Base-by-base conservation (phyloP, 2,113 vertebrate species). In the Siphamia tubifer region DNA sequence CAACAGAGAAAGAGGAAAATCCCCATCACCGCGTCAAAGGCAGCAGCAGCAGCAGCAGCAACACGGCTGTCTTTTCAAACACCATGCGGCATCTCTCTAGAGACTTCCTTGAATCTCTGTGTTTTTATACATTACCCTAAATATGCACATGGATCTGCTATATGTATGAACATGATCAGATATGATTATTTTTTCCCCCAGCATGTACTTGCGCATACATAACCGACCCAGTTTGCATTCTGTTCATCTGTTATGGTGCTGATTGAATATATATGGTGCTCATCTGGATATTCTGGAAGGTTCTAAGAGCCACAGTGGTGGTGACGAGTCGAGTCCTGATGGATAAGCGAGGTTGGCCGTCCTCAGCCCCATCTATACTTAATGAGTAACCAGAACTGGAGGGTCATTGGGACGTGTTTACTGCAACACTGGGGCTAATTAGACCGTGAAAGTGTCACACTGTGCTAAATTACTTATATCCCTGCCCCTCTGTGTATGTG, bases 401-500 rank as follows among this genome's bases (percentile, higher is more conserved):
- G 77, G 84, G 85, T 89, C 85, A 87, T 66, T 30, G 75, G 80
- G 74, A 79, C 57, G 69, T 84, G 84, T 88, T 90, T 89, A 84
- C 84, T 86, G 86, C 77, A 87, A 86, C 83, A 70, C 55, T 72
- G 77, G 77, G 70, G 87, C 81, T 90, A 79, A 87, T 87, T 83
- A 82, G 81, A 82, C 87, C 51, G 79, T 87, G 82, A 90, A 91
- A 89, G 88, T 90, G 85, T 88, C 75, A 74, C 82, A 56, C 57
- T 69, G 58, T 73, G 55, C 79, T 89, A 67, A 88, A 91, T 90
- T 87, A 87, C 83, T 87, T 81, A 85, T 81, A 39, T 71, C 49
- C 54, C 40, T 35, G 34, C 65, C 63, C 60, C 52, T 60, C 12
- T 53, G 51, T 71, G 70, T 17, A n/a, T 11, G 25, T 6, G 8